Base-by-base conservation (phyloP, 2,888 invertebrate species). In the Pristionchus japonicus region DNA sequence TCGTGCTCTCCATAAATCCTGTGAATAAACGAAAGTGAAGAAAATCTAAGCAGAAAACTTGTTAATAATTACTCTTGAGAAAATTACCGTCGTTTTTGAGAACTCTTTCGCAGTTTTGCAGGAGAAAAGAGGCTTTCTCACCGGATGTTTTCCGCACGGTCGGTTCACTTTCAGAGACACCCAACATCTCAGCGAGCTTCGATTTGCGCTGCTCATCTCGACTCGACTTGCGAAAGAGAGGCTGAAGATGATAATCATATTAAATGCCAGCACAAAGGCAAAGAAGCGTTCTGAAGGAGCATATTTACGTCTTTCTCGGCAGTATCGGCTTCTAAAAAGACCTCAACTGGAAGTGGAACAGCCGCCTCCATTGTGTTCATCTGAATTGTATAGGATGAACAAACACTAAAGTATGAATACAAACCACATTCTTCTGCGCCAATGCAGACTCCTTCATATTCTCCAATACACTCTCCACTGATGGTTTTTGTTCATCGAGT, bases 1-100 rank as follows among this genome's bases (percentile, higher is more conserved):
- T 86, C 86, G 86, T 86, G 67, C 7, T 67, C 23, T 86, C 86
- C 70, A 86, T 86, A 49, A 70, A 47, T 6, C 86, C 86, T 86
- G 77, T 15, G 43, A 77, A n/a, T n/a, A n/a, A n/a, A n/a, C n/a
- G n/a, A n/a, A n/a, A n/a, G n/a, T n/a, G n/a, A n/a, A n/a, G n/a
- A n/a, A n/a, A n/a, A n/a, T n/a, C n/a, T n/a, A n/a, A n/a, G n/a
- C n/a, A n/a, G n/a, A n/a, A n/a, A n/a, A n/a, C 17, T 57, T 23
- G 57, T 23, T 64, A 7, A 13, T 27, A 64, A 64, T 3, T 4
- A 27, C 61, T 64, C 27, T 43, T 11, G n/a, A 27, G 61, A 6
- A 64, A 64, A 64, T 64, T 15, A 6, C 27, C 61, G 61, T 6
- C 61, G 61, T 64, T 67, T 70, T 17, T 34, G 67, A 70, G 7